These are phyloP conservation scores for Tolypeutes matacus DNA, from an alignment of 2,797 vertebrate genomes.

Conservation along the genomic window DNA sequence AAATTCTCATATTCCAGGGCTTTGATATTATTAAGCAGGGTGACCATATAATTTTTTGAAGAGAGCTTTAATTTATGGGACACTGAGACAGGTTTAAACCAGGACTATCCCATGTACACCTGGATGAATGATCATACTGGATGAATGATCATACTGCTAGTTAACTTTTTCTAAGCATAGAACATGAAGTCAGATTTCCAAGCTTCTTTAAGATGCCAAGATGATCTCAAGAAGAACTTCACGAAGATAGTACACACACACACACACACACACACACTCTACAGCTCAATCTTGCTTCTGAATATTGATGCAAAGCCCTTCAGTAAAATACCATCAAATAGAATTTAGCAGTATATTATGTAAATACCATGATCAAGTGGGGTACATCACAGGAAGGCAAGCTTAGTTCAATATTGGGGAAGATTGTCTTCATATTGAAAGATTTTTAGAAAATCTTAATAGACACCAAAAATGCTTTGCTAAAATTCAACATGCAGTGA, in stretches of 20 bases:
- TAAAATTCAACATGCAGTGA: neutral
- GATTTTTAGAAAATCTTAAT: slow-evolving; percentile 31
- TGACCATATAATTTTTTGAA: neutral
- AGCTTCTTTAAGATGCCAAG: neutral
- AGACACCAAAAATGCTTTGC: neutral
- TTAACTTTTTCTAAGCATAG: neutral
- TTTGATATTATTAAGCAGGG: slow-evolving; percentile 1
- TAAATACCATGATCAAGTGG: neutral
- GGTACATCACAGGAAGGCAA: neutral
- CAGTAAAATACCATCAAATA: neutral
- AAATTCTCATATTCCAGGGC: neutral
- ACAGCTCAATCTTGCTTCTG: neutral
- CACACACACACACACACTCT: neutral
- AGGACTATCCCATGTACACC: neutral
- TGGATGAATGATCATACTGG: neutral
- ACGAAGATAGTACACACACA: neutral
- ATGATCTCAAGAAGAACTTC: neutral
- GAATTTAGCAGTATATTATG: neutral
- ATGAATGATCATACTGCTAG: neutral
- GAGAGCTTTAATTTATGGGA: neutral
- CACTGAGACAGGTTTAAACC: neutral
- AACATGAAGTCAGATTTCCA: slow-evolving; percentile 12
- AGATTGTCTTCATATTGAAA: neutral
- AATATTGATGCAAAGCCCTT: slow-evolving; percentile 32
- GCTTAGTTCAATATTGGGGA: neutral